Conservation (phyloP, 2,113 vertebrate genomes). For the Desmodus rotundus region DNA sequence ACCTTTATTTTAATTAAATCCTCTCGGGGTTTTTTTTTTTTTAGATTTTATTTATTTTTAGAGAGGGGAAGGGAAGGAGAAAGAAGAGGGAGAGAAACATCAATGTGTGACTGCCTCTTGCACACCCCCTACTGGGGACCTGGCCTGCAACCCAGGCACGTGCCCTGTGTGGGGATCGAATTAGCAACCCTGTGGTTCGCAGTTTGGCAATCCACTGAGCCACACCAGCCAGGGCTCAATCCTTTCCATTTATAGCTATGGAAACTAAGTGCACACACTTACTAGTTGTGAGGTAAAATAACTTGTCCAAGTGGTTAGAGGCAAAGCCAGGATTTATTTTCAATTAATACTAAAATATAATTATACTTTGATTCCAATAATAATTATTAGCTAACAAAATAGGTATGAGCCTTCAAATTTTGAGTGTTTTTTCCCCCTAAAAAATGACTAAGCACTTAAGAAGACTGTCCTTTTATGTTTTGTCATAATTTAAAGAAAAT, state of each 20-base stretch:
- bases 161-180: no score
- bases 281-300: not conserved
- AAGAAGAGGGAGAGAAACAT: no score
- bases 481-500: conserved; percentile 33
- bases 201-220: no score
- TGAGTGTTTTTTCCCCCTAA: not conserved
- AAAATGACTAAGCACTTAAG: conserved; percentile 4
- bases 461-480: not conserved
- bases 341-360: not conserved
- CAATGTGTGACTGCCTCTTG: no score
- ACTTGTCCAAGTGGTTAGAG: not conserved
- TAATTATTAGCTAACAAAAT: not conserved
- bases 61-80: no score
- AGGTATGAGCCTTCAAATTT: not conserved
- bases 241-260: not conserved
- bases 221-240: not conserved
- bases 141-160: no score
- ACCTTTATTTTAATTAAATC: not conserved
- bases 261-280: not conserved
- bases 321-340: not conserved
- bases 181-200: no score
- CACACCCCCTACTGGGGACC: no score
- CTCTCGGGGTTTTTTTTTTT: no score
- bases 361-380: not conserved
- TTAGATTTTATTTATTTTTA: no score